These are phyloP conservation scores for Hydriomena furcata DNA, from an alignment of 2,888 invertebrate species.

Conservation along the genomic window DNA sequence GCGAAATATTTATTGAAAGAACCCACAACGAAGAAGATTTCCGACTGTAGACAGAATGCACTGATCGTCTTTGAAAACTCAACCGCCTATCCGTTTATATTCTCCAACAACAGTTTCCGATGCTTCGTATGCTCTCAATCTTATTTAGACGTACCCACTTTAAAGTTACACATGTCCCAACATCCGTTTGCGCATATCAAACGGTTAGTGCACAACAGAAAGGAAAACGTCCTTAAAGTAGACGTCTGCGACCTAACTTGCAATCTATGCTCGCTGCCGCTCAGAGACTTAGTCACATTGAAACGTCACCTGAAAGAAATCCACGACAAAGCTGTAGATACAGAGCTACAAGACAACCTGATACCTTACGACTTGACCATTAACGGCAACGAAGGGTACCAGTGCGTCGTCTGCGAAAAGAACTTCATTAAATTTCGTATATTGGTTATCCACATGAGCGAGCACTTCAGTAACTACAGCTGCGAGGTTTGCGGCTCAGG, in stretches of 20 bases:
- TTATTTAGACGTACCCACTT: conserved; percentile 59
- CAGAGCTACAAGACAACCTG: conserved; percentile 69
- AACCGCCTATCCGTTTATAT: conserved; percentile 73
- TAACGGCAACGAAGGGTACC: conserved; percentile 52
- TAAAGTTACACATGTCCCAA: conserved; percentile 66
- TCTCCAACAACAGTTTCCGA: conserved; percentile 75
- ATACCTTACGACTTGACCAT: conserved; percentile 70
- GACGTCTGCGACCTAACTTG: conserved; percentile 68
- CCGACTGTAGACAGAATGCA: conserved; percentile 66
- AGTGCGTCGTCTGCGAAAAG: conserved; percentile 68
- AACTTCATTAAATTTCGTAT: conserved; percentile 70
- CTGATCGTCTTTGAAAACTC: conserved; percentile 70
- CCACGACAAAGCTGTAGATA: conserved; percentile 64
- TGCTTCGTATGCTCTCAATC: conserved; percentile 74
- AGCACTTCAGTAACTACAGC: conserved; percentile 76
- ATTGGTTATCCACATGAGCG: conserved; percentile 76
- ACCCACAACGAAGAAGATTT: conserved; percentile 42
- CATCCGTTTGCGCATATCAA: conserved; percentile 67
- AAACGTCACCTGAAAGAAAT: conserved; percentile 64
- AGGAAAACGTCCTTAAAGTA: conserved; percentile 71
- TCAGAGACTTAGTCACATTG: conserved; percentile 51
- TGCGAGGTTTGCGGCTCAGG: conserved; percentile 76
- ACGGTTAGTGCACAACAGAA: conserved; percentile 65
- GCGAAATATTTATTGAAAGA: conserved; percentile 33
- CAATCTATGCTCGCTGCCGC: conserved; percentile 59